These are phyloP conservation scores for Lottia gigantea DNA, from an alignment of 2,888 invertebrate species.

Conservation along the genomic window DNA sequence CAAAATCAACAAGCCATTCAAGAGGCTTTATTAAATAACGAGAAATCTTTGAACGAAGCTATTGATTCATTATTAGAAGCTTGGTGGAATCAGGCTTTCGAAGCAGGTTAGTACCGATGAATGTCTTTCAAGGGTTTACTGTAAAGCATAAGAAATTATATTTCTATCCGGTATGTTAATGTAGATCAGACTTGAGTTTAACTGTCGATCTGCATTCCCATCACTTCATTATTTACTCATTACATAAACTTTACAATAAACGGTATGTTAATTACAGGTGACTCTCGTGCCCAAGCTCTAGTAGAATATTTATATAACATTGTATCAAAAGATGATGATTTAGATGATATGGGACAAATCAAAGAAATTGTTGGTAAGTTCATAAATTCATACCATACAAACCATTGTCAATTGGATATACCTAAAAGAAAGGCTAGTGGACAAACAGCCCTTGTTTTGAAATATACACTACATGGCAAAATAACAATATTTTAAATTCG, in stretches of 20 bases:
- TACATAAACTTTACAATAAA: neutral
- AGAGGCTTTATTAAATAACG: conserved; percentile 10
- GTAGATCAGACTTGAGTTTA: too few species aligned
- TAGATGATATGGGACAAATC: conserved; percentile 34
- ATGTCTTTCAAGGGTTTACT: neutral
- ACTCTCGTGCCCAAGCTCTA: conserved; percentile 30
- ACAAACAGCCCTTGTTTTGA: too few species aligned
- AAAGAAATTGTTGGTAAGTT: conserved; percentile 31
- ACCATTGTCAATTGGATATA: too few species aligned
- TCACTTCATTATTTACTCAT: too few species aligned
- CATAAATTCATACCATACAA: neutral
- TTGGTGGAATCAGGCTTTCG: conserved; percentile 31
- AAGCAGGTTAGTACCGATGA: conserved; percentile 21
- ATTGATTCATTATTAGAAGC: conserved; percentile 29
- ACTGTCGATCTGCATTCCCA: too few species aligned
- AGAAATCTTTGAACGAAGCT: conserved; percentile 13
- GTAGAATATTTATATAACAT: conserved; percentile 30
- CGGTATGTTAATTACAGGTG: conserved; percentile 21
- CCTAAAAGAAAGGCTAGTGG: too few species aligned
- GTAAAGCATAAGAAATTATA: neutral
- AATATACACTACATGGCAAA: neutral
- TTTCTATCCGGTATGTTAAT: neutral
- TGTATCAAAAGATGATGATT: conserved; percentile 32
- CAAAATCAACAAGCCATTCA: conserved; percentile 6
- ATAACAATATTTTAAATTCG: neutral